Evolutionary conservation across 1,140 invertebrate genomes (phyloP), one percentile per base, ranked within the genome.

Genomic region (Zaprionus nigranus): DNA sequence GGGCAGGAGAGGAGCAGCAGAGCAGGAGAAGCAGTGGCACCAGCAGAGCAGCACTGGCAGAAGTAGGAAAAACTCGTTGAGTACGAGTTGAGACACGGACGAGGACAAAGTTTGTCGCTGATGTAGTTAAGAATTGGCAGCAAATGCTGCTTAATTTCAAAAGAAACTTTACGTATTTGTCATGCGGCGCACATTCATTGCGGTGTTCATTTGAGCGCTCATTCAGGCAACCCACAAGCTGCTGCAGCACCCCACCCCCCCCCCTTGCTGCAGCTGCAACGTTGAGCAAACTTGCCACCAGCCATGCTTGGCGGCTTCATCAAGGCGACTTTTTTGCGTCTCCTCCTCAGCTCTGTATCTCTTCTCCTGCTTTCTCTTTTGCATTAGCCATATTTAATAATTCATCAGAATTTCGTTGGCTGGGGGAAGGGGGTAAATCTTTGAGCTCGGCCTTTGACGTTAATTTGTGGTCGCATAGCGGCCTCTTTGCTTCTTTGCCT

Each of bases 91-190:
- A 64, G 63, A 56, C 51, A 56, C 22, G 38, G 56, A 66, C 54
- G 84, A 90, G 85, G 85, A 88, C 85, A 88, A 90, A 90, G 85
- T 88, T 88, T 90, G 85, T 70, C 78, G 78, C 84, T 87, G 84
- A 87, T 90, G 84, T 87, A 87, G 84, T 87, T 90, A 90, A 90
- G 85, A 90, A 90, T 90, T 90, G 85, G 86, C 81, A 90, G 85
- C 85, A 90, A 90, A 90, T 90, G 85, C 85, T 90, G 86, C 85
- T 90, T 90, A 90, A 90, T 90, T 90, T 90, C 85, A 90, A 90
- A 90, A 90, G 85, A 90, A 90, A 90, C 85, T 90, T 90, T 90
- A 85, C 81, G 85, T 90, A 85, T 90, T 90, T 90, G 86, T 90
- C 85, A 90, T 90, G 85, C 85, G 79, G 85, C 82, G 85, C 85